Base-by-base conservation (phyloP, 2,797 vertebrate species). In the Xiphophorus birchmanni region DNA sequence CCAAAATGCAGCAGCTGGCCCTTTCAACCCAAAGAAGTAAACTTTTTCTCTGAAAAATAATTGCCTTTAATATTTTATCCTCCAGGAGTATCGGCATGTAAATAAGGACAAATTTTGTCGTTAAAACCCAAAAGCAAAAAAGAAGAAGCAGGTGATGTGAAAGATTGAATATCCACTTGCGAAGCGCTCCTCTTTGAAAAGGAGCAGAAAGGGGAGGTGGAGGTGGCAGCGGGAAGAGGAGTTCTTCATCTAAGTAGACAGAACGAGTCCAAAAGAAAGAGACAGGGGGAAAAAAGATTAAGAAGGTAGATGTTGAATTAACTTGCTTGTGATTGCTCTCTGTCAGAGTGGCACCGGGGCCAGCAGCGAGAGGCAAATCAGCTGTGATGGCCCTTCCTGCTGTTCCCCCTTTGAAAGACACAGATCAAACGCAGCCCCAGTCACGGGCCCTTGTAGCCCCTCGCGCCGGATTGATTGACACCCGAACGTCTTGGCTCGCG, bases 381-480 rank as follows among this genome's bases (percentile, higher is more conserved):
- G 91, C 94, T 96, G 95, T 97, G 96, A 96, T 96, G 94, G 94
- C 95, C 96, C 92, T 93, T 95, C 94, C 92, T 89, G 82, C 88
- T 93, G 92, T 80, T 93, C 86, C 87, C 90, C 91, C 94, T 95
- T 94, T 92, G 93, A 96, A 95, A 93, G 95, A 95, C 95, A 95
- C 95, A 93, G 95, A 96, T 97, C 95, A 97, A 97, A 96, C 95
- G 94, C 91, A 89, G 69, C 83, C 88, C 89, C 79, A 87, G 89
- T 94, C 92, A 85, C 73, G 56, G 88, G 87, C 91, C 88, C 91
- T 93, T 77, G 90, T 93, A 91, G 88, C 90, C 89, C 84, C 91
- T 91, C 73, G 83, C 85, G 1, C 86, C 94, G 88, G 84, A 91
- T 94, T 97, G 97, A 97, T 96, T 97, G 97, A 95, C 97, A 97